Conservation (phyloP, 2,888 invertebrate species). For the Thera britannica region DNA sequence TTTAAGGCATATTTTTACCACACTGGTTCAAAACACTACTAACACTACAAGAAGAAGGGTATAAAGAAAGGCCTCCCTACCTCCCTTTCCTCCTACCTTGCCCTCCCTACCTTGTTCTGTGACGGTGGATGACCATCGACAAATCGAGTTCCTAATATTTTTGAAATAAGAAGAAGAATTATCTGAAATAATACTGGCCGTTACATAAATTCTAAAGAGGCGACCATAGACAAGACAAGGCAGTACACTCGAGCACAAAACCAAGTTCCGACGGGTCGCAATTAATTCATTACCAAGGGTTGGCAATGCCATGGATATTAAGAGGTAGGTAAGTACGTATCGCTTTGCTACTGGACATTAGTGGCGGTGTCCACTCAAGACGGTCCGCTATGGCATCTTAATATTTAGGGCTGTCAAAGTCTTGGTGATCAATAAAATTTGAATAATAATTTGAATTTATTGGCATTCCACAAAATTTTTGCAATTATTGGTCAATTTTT, state of each 20-base stretch:
- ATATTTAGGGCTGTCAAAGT: constrained; percentile 50
- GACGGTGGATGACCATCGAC: too few species aligned
- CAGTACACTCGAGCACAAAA: constrained; percentile 38
- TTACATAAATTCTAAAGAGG: constrained; percentile 34
- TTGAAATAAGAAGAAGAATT: background rate
- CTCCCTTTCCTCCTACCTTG: too few species aligned
- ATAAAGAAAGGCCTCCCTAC: too few species aligned
- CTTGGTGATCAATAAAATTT: background rate
- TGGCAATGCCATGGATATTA: constrained; percentile 29
- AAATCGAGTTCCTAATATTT: too few species aligned
- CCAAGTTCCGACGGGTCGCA: constrained; percentile 29
- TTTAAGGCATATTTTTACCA: too few species aligned
- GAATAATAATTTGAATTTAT: too few species aligned
- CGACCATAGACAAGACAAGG: constrained; percentile 34
- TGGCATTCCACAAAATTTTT: too few species aligned
- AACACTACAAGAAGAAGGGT: too few species aligned
- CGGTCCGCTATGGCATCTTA: constrained; percentile 60
- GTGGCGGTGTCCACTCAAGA: constrained; percentile 70
- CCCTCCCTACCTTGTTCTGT: too few species aligned
- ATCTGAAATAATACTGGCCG: background rate
- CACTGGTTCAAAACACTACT: too few species aligned
- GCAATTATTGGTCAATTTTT: too few species aligned
- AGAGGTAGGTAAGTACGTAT: constrained; percentile 21
- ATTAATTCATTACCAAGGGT: constrained; percentile 53
- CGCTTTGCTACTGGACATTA: constrained; percentile 68